Base-by-base conservation (phyloP, 2,797 vertebrate species). In the Hypotaenidia philippensis region DNA sequence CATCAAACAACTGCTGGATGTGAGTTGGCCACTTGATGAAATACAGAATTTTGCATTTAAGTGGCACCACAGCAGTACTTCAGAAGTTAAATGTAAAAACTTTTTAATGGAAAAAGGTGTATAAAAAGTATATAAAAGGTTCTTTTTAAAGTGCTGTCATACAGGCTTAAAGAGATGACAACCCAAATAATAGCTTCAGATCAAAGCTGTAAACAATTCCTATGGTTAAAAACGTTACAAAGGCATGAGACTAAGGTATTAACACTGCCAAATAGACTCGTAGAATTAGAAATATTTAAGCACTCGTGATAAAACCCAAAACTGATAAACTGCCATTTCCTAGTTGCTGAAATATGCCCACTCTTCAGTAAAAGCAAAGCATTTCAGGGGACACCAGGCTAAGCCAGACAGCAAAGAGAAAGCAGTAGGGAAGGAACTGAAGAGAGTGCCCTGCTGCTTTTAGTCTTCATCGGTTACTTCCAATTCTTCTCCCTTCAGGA, bases 141-240 rank as follows among this genome's bases (percentile, higher is more conserved):
- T 91, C 47, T 31, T 66, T 83, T 88, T 52, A 36, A 79, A 74
- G 78, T 20, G 23, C 49, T 83, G 69, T 49, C 80, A 76, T n/a
- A 15, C 10, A 47, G 50, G 26, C 84, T 92, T 89, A 82, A 70
- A 90, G 70, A 79, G 69, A 72, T 44, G 56, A 94, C 63, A 90
- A 86, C 26, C 12, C 70, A 90, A 94, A 87, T 64, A 94, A 78
- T 23, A 81, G 50, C 83, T 91, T 78, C 66, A 50, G 72, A 94
- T 94, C 20, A 50, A 88, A 81, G 63, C 38, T 72, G 85, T 86
- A 94, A 94, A 91, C 94, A 94, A 95, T 79, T 88, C 52, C 65
- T 63, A 6, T 2, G 22, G 76, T 69, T 94, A 86, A 94, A 91
- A 89, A 83, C 0, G 0, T 50, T 87, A 38, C 22, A 40, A 57